Evolutionary conservation across 2,888 invertebrate species (phyloP).

Genomic region (Pterobdella sp.): DNA sequence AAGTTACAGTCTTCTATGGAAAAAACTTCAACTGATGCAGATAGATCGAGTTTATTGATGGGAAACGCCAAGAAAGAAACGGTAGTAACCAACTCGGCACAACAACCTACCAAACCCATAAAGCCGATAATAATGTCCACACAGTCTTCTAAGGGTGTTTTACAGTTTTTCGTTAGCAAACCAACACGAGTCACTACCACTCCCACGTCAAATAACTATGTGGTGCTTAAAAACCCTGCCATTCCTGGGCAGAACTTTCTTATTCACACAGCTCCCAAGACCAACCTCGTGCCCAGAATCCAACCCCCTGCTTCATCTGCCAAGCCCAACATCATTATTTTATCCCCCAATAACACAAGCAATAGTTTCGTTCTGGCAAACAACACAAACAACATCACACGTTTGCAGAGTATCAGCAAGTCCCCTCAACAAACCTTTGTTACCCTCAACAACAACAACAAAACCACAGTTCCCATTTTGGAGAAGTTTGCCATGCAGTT

Average conservation of each 20-base stretch:
- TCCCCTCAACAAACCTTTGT: not conserved
- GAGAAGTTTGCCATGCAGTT: conserved; percentile 39
- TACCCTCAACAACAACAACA: conserved; percentile 9
- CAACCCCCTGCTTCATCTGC: conserved; percentile 6
- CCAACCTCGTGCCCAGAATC: conserved; percentile 22
- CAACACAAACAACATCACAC: not conserved
- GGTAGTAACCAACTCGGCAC: not conserved
- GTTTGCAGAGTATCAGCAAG: not conserved
- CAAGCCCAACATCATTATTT: conserved; percentile 21
- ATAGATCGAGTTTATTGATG: not conserved
- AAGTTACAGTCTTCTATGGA: conserved; percentile 19
- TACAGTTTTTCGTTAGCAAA: conserved; percentile 15
- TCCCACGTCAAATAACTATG: conserved; percentile 5
- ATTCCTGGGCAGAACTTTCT: conserved; percentile 22
- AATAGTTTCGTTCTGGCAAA: not conserved
- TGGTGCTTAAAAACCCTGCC: conserved; percentile 24
- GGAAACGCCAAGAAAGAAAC: not conserved
- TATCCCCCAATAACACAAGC: conserved; percentile 21
- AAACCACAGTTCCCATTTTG: conserved; percentile 36
- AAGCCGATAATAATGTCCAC: conserved; percentile 24
- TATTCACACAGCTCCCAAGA: conserved; percentile 11
- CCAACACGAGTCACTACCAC: not conserved
- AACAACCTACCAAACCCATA: not conserved
- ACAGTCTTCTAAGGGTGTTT: conserved; percentile 15
- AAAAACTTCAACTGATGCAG: not conserved